phyloP scores from a whole-genome alignment of 2,888 invertebrate genomes.

The Didymodactylos carnosus region DNA sequence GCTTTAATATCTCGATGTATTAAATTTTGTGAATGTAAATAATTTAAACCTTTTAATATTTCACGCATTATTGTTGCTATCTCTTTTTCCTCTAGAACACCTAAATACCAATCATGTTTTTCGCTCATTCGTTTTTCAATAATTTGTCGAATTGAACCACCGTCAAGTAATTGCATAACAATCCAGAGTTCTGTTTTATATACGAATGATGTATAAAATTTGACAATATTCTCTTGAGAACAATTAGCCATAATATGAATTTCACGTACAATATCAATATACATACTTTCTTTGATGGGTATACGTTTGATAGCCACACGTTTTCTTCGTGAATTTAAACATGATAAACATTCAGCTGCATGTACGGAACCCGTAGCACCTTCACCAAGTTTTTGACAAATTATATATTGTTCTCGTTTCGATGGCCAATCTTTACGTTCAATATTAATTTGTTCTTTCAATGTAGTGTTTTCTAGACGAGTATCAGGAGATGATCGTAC shows the following conservation, averaged over 20 bases:
- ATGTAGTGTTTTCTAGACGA: too few relatives aligned
- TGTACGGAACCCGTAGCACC: background rate
- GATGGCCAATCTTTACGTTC: background rate
- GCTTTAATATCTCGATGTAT: background rate
- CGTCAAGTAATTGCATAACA: background rate
- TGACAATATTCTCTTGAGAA: background rate
- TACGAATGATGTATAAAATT: background rate
- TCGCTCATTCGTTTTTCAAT: background rate
- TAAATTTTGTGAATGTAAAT: background rate
- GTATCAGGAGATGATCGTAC: too few relatives aligned
- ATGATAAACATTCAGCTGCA: background rate
- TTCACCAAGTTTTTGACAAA: background rate
- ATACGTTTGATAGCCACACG: background rate
- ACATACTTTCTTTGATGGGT: background rate
- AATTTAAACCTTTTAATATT: background rate
- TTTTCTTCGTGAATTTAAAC: background rate
- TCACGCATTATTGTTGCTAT: background rate
- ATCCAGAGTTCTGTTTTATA: slow-evolving; percentile 1
- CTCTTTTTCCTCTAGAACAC: background rate
- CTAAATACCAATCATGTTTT: background rate
- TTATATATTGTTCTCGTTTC: background rate
- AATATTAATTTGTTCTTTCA: background rate
- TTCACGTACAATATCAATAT: background rate
- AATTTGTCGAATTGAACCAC: background rate
- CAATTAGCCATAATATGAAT: background rate